Base-by-base conservation (phyloP, 2,888 invertebrate genomes). In the Parapristionchus giblindavisi region DNA sequence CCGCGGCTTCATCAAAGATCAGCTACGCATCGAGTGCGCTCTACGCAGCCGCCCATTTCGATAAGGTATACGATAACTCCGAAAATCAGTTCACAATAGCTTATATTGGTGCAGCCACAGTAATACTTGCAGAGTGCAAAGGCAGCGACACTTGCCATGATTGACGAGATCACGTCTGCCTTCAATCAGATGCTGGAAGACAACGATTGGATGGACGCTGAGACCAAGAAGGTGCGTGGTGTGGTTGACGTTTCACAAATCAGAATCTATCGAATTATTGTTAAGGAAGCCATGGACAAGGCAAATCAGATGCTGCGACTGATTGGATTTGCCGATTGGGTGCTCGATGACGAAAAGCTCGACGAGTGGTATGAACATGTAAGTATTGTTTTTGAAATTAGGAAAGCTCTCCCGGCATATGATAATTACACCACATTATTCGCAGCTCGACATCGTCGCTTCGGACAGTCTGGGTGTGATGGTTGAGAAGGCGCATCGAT, bases 271-370 rank as follows among this genome's bases (percentile, higher is more conserved):
- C n/a, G n/a, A n/a, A n/a, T n/a, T n/a, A 56, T 17, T 32, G 34
- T 78, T 24, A 54, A 79, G 78, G 78, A 68, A 24, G 83, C 83
- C 1, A 73, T 78, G 54, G 77, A 77, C 36, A 83, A 85, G 77
- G 85, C 82, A 24, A 76, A 80, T n/a, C 76, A 83, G 27, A 85
- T 87, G 84, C 71, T 82, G 32, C 78, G 77, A 32, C 79, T 85
- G 77, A 95, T 97, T 80, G 96, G 96, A 0, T 97, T 95, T 88
- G 96, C 96, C 0, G 93, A 95, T 87, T 95, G 94, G 84, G 94
- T 96, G 85, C 89, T 94, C 27, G 92, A 93, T 80, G 90, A 91
- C 32, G 89, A 91, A 2, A 91, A 93, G 81, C 89, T 96, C 58
- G 92, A 94, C 83, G 92, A 92, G 34, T 92, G 93, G 84, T 95